Conservation (phyloP, 1,140 invertebrate genomes). For the Drosophila trapezifrons region DNA sequence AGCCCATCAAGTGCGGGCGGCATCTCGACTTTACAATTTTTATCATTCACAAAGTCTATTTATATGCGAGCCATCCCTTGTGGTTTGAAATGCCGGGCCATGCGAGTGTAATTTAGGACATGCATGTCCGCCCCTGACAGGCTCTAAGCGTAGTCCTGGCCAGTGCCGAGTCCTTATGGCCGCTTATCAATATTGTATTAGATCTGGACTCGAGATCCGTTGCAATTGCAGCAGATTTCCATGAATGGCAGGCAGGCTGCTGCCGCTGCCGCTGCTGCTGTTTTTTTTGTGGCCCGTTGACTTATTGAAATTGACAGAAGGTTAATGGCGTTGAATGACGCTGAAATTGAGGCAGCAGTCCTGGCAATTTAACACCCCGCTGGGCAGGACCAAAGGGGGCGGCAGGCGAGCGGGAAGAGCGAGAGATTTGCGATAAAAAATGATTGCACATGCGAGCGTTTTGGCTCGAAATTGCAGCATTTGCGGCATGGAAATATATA, state of each 20-base stretch:
- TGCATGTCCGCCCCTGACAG: conserved; percentile 27
- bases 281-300: conserved; percentile 42
- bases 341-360: conserved; percentile 37
- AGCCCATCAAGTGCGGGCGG: conserved; percentile 19
- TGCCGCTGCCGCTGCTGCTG: not conserved
- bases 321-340: conserved; percentile 75
- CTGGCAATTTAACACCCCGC: conserved; percentile 78
- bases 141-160: conserved; percentile 5
- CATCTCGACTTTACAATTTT: not conserved
- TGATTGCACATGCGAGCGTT: conserved; percentile 79
- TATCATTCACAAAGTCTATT: conserved; percentile 28
- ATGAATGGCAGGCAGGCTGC: conserved; percentile 16
- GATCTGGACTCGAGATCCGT: conserved; percentile 29
- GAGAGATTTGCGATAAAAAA: conserved; percentile 79
- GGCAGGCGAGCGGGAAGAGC: conserved; percentile 4
- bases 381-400: conserved; percentile 49
- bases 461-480: conserved; percentile 74
- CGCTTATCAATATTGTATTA: conserved; percentile 48
- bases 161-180: not conserved
- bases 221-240: conserved; percentile 75
- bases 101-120: conserved; percentile 27
- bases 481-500: conserved; percentile 78
- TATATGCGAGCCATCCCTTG: conserved; percentile 18
- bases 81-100: conserved; percentile 6
- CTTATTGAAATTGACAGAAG: conserved; percentile 82